These are phyloP conservation scores for Melanchra persicariae DNA, from an alignment of 2,888 invertebrate genomes.

Conservation along the genomic window DNA sequence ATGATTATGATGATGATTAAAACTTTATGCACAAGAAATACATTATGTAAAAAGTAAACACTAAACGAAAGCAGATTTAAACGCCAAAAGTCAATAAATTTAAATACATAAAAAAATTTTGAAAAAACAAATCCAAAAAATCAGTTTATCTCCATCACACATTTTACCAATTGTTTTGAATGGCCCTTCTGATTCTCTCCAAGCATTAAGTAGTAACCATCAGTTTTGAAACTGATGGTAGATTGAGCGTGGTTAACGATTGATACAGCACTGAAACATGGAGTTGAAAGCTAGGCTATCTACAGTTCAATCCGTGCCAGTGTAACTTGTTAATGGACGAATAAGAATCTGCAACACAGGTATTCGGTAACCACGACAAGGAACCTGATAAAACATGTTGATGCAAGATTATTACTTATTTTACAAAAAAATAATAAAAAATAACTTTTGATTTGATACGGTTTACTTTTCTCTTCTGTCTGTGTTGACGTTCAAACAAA, in stretches of 20 bases:
- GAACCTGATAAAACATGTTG: neutral
- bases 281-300: conserved; percentile 24
- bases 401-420: neutral
- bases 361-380: neutral
- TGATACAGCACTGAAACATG: conserved; percentile 32
- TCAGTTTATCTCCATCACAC: too few species aligned
- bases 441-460: too few species aligned
- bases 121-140: too few species aligned
- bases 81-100: too few species aligned
- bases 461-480: too few species aligned
- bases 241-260: conserved; percentile 42
- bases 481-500: too few species aligned
- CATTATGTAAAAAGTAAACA: too few species aligned
- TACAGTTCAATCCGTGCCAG: neutral
- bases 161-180: neutral
- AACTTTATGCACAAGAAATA: too few species aligned
- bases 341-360: neutral
- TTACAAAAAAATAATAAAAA: too few species aligned
- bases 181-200: conserved; percentile 6
- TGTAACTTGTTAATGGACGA: neutral
- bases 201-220: neutral
- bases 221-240: conserved; percentile 28
- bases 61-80: too few species aligned
- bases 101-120: too few species aligned
- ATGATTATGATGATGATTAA: too few species aligned